Evolutionary conservation across 2,888 invertebrate species (phyloP).

Genomic region (Arrhopalites spinosus): DNA sequence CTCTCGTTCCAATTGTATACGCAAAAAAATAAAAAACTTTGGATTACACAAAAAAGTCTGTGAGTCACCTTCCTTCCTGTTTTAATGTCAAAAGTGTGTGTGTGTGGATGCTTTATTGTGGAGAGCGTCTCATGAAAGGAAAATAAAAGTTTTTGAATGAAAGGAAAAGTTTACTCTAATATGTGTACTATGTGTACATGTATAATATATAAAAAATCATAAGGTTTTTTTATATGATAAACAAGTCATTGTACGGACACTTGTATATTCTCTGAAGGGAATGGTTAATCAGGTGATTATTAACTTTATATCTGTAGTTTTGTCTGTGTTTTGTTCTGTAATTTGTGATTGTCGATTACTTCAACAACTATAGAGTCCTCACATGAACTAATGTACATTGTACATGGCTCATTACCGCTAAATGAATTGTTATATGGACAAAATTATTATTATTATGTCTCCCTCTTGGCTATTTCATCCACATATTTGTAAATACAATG

Average conservation of each 20-base stretch:
- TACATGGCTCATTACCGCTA: too few relatives aligned
- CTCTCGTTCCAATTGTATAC: background rate
- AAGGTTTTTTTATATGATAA: too few relatives aligned
- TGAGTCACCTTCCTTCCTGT: conserved; percentile 14
- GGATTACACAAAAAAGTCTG: background rate
- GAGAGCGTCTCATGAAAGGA: background rate
- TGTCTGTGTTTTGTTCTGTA: too few relatives aligned
- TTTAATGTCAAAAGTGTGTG: conserved; percentile 12
- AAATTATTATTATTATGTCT: too few relatives aligned
- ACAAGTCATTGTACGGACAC: background rate
- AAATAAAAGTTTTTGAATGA: conserved; percentile 12
- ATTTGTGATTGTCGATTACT: too few relatives aligned
- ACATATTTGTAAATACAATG: too few relatives aligned
- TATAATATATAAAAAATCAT: background rate
- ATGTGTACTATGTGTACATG: background rate
- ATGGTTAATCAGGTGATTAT: background rate
- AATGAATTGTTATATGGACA: too few relatives aligned
- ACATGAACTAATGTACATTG: too few relatives aligned
- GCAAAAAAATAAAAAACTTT: background rate
- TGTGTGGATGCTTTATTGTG: background rate
- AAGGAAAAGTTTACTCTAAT: background rate
- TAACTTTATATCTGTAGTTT: background rate
- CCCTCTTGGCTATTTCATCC: too few relatives aligned
- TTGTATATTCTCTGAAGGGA: background rate
- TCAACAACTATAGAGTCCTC: too few relatives aligned